Evolutionary conservation across 2,113 vertebrate genomes (phyloP), one percentile per base, ranked within the genome.

Genomic region (Panurus biarmicus): DNA sequence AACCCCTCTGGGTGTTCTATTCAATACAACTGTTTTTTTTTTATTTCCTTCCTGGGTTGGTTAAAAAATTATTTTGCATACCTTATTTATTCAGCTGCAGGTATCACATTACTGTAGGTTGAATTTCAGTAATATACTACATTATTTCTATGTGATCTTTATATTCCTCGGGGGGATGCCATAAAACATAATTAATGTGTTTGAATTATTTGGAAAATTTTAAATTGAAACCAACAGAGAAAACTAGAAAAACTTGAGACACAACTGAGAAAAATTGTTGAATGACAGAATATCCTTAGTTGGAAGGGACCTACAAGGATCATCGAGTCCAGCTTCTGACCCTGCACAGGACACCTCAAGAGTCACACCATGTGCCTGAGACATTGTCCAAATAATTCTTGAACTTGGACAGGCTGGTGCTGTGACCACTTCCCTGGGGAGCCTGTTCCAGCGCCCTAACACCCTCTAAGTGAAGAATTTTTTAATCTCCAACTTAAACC

Each of bases 301-400:
- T 67, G 14, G 44, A 60, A 35, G n/a, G 6, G 14, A 67, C 4
- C 7, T 11, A 7, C 45, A 29, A 74, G 11, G n/a, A 17, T 35
- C 2, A 8, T 23, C 0, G 0, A 53, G 38, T 53, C 20, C 20
- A 40, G 8, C 20, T 53, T 24, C 20, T 47, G n/a, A 13, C 6
- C 28, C 29, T 29, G 4, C 28, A 47, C 15, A n/a, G 29, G 4
- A n/a, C 20, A 60, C 2, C 5, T 20, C 16, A 38, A 66, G 36
- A 23, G 7, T 50, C 5, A 33, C 12, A 38, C 12, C 11, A 8
- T 7, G 3, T 45, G 23, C 23, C 44, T 51, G 44, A 66, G 36
- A 4, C 3, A 10, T 12, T 73, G 28, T 25, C 28, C 38, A 66
- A 81, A 60, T 5, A 3, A 9, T 44, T 20, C 14, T 12, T n/a